Percentiles rank a stretch among this genome's conserved stretches.
Conservation (phyloP, 2,888 invertebrate species). For the Blastobasis adustella region DNA sequence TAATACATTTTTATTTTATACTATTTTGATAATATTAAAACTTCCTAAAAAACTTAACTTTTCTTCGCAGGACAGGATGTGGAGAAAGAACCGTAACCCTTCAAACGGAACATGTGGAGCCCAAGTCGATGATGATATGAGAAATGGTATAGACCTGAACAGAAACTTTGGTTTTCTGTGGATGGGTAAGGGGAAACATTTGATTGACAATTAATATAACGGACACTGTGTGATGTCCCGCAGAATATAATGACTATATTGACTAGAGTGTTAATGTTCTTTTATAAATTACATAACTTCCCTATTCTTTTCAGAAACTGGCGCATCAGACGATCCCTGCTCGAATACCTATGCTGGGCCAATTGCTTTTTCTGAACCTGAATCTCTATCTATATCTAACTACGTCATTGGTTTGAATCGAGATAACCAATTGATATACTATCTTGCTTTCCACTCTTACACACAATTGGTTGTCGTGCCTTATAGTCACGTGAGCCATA, state of each 20-base stretch:
- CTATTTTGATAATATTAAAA: not conserved
- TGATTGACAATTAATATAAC: not conserved
- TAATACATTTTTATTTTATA: not conserved
- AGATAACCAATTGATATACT: slow-evolving; percentile 49
- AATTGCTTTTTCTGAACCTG: slow-evolving; percentile 69
- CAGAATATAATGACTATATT: not conserved
- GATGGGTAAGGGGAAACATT: slow-evolving; percentile 38
- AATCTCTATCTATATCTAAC: slow-evolving; percentile 51
- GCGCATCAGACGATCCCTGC: slow-evolving; percentile 62
- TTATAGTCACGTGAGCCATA: slow-evolving; percentile 47
- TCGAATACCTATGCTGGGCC: slow-evolving; percentile 69
- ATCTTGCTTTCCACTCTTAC: slow-evolving; percentile 74
- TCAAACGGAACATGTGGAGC: slow-evolving; percentile 26
- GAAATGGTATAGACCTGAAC: slow-evolving; percentile 56
- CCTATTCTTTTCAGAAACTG: slow-evolving; percentile 34
- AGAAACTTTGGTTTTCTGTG: slow-evolving; percentile 54
- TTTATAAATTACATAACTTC: too few relatives aligned
- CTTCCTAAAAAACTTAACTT: not conserved
- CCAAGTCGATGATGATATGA: slow-evolving; percentile 39
- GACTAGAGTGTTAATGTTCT: too few relatives aligned
- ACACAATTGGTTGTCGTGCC: slow-evolving; percentile 71
- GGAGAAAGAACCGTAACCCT: slow-evolving; percentile 77
- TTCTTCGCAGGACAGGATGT: slow-evolving; percentile 78
- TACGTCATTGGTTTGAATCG: slow-evolving; percentile 37
- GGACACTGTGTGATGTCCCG: not conserved